A percentile compares a stretch with the other conserved stretches of the same genome.
phyloP scores from a whole-genome alignment of 92 coral and sea anemone species.

The Actinernus sp. region DNA sequence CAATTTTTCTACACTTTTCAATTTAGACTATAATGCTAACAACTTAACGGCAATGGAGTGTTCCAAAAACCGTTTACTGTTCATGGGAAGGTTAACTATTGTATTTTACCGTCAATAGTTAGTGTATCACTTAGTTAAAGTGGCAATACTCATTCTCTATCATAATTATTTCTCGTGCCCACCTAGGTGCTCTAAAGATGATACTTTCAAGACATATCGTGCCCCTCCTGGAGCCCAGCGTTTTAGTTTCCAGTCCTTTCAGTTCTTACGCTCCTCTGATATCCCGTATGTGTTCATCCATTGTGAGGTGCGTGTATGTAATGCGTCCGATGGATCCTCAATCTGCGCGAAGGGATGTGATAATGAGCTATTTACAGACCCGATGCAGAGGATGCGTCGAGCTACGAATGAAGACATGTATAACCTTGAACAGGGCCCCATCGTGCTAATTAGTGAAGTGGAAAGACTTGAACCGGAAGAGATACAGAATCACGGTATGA shows the following conservation, averaged over 20 bases:
- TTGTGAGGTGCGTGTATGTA: conserved; percentile 61
- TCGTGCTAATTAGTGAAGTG: conserved; percentile 10
- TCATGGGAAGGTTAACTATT: no score
- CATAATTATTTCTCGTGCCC: no score
- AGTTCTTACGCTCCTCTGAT: conserved; percentile 39
- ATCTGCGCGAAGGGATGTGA: conserved; percentile 51
- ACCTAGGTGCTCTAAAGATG: conserved; percentile 41
- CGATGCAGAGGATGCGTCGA: conserved; percentile 6
- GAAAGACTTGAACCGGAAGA: conserved; percentile 5
- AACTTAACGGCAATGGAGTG: no score
- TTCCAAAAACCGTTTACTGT: no score
- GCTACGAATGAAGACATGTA: conserved; percentile 19
- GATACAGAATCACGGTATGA: conserved; percentile 13
- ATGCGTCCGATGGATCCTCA: conserved; percentile 46
- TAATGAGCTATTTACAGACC: conserved; percentile 2
- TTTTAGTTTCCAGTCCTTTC: conserved; percentile 68
- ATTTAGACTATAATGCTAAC: no score
- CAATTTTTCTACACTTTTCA: no score
- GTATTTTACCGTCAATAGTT: no score
- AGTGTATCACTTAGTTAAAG: no score
- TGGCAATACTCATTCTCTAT: no score
- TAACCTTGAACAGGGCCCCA: conserved; percentile 36
- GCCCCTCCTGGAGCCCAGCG: conserved; percentile 37
- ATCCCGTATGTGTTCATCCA: conserved; percentile 65
- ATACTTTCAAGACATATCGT: conserved; percentile 39